Evolutionary conservation across 1,140 invertebrate species (phyloP).

Genomic region (Hyles vespertilio): DNA sequence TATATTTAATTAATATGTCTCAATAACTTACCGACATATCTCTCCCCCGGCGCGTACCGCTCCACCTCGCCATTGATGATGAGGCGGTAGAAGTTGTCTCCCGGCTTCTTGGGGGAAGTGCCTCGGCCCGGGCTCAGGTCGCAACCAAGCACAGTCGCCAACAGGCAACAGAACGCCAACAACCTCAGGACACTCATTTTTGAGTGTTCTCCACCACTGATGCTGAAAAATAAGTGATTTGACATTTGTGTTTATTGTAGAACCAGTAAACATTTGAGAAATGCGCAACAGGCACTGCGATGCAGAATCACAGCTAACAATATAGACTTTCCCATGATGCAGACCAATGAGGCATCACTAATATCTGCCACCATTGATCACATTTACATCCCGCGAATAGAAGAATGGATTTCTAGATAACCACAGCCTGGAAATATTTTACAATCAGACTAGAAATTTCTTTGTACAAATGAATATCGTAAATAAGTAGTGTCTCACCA

Average conservation of each 20-base stretch:
- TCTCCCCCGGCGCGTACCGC: constrained; percentile 85
- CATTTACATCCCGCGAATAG: no score
- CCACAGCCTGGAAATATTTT: no score
- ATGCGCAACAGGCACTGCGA: no score
- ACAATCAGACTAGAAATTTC: no score
- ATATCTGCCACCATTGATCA: no score
- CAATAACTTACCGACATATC: constrained; percentile 82
- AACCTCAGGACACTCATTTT: background rate
- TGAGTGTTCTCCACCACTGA: constrained; percentile 19
- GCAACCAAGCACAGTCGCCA: constrained; percentile 30
- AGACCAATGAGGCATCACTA: no score
- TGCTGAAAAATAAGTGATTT: background rate
- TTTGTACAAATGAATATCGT: background rate
- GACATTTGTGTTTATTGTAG: no score
- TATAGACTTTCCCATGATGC: no score
- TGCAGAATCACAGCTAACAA: no score
- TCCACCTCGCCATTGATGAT: constrained; percentile 84
- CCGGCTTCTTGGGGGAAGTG: constrained; percentile 75
- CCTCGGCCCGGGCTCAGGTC: constrained; percentile 43
- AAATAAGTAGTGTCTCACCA: constrained; percentile 17
- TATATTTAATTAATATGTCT: no score
- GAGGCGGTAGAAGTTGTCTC: constrained; percentile 89
- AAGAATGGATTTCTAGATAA: no score
- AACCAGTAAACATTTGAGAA: no score
- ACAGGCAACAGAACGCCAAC: constrained; percentile 21